Base-by-base conservation (phyloP, 2,113 vertebrate species). In the Mola mola region DNA sequence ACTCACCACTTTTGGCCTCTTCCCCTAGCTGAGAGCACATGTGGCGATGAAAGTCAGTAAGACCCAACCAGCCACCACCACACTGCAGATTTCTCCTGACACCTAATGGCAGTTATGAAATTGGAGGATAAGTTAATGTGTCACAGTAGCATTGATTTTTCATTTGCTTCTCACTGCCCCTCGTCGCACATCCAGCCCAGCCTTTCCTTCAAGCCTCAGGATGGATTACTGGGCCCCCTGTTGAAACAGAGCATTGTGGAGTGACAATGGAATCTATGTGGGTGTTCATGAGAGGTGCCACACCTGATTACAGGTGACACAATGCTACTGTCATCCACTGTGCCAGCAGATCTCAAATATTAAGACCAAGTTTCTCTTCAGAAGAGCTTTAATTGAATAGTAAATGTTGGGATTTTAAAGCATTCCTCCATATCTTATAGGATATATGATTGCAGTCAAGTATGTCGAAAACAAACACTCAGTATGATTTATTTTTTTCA, bases 101-200 rank as follows among this genome's bases (percentile, higher is more conserved):
- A 87, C 80, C 75, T 36, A 82, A 83, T 85, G 87, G 75, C 89
- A 86, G 84, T 87, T 90, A 87, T 89, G 86, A 89, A 90, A 89
- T 83, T 83, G 83, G 78, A 82, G 87, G 83, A 89, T 89, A 89
- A 87, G 89, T 90, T 90, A 88, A 90, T 90, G 84, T 90, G 89
- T 90, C 87, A 90, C 81, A 83, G 82, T 53, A 62, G 64, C 87
- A 89, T 90, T 85, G 89, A 90, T 90, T 90, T 90, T 90, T 89
- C 84, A 89, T 90, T 90, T 90, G 72, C 84, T 73, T 78, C 82
- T 79, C 56, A 50, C 82, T 81, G 83, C 69, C 79, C 72, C 56
- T 63, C 59, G 63, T 82, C 80, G 60, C 79, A 72, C 55, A 74
- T 74, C 75, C 69, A 64, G 78, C 63, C 48, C 5, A 29, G 71